A percentile compares a stretch with the other conserved stretches of the same genome.
Conservation (phyloP, 2,797 vertebrate species). For the Peromyscus aztecus region DNA sequence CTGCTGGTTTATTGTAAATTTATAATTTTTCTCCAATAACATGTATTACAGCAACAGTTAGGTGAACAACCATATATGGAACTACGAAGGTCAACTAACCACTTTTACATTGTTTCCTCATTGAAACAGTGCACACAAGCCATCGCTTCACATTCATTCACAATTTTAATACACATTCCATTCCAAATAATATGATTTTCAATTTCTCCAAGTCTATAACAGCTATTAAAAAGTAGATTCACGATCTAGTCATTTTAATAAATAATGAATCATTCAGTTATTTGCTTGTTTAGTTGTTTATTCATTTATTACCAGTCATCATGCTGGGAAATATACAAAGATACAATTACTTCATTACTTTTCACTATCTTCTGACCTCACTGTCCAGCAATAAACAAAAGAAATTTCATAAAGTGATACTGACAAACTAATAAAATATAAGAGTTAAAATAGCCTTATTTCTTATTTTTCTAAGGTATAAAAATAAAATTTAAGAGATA, state of each 20-base stretch:
- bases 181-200: neutral
- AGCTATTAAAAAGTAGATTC: neutral
- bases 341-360: neutral
- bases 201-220: neutral
- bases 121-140: neutral
- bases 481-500: conserved; percentile 28
- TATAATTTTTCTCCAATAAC: neutral
- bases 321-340: neutral
- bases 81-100: neutral
- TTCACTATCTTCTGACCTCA: neutral
- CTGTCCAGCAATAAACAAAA: neutral
- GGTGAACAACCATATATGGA: neutral
- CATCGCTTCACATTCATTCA: neutral
- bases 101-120: neutral
- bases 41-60: neutral
- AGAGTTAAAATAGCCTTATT: neutral
- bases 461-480: neutral
- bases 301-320: neutral
- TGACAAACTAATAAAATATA: neutral
- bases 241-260: neutral
- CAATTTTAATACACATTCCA: neutral
- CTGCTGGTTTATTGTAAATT: neutral
- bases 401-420: neutral
- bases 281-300: neutral
- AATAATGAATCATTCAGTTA: neutral